phyloP scores from a whole-genome alignment of 2,113 vertebrate genomes.

The Octodon degus region DNA sequence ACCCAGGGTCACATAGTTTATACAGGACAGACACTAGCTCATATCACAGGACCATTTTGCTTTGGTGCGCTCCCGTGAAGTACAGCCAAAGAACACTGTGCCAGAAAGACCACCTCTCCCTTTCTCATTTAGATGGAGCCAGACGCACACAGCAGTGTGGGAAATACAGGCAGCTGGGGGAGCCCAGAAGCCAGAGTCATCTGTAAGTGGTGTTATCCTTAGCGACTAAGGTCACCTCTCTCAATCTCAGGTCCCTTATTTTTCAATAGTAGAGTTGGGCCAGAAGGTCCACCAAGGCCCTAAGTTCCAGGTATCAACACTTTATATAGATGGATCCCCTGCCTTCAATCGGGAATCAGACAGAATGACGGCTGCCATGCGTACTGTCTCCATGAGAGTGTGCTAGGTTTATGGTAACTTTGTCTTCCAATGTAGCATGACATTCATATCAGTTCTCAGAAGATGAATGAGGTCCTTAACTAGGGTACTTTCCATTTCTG shows the following conservation, averaged over 20 bases:
- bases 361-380: not conserved
- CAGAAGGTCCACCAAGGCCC: not conserved
- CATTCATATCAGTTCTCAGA: not conserved
- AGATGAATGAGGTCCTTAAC: not conserved
- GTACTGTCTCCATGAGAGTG: not conserved
- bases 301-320: not conserved
- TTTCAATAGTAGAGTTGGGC: not conserved
- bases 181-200: not conserved
- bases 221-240: not conserved
- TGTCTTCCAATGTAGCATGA: not conserved
- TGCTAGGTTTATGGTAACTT: not conserved
- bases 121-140: not conserved
- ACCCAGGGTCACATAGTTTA: not conserved
- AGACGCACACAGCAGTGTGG: fast-evolving
- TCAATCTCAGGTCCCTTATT: not conserved
- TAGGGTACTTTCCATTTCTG: not conserved
- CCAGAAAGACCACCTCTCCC: not conserved
- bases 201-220: not conserved
- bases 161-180: not conserved
- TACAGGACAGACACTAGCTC: not conserved
- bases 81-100: not conserved
- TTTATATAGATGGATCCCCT: not conserved
- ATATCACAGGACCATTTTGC: not conserved
- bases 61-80: not conserved
- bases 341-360: not conserved